These are phyloP conservation scores for Ptiloglossa arizonensis DNA, from an alignment of 1,140 invertebrate genomes.

Conservation along the genomic window DNA sequence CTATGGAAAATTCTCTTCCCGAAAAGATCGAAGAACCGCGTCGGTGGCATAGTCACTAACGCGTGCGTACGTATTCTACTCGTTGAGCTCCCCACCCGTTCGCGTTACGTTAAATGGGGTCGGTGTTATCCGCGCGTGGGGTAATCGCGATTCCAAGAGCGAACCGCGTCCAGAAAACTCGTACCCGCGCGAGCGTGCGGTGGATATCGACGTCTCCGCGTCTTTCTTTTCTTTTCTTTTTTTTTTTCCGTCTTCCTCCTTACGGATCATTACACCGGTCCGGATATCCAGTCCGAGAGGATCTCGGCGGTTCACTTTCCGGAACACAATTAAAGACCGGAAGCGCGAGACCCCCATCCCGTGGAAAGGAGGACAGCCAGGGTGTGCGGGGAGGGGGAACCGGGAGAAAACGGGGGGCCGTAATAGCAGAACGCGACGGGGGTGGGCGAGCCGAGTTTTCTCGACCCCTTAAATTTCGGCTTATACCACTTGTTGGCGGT, in stretches of 20 bases:
- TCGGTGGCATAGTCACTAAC: no score
- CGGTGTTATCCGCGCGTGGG: neutral
- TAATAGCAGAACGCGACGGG: constrained; percentile 47
- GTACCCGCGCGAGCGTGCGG: constrained; percentile 16
- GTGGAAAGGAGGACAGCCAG: neutral
- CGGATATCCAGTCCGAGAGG: constrained; percentile 63
- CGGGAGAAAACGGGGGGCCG: neutral
- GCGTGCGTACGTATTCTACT: no score
- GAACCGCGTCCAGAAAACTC: constrained; percentile 3
- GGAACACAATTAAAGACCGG: constrained; percentile 66
- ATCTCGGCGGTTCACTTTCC: constrained; percentile 61
- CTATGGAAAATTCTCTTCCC: no score
- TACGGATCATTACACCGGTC: constrained; percentile 57
- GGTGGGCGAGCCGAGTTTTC: constrained; percentile 55
- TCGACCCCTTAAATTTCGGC: constrained; percentile 75
- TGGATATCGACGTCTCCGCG: constrained; percentile 30
- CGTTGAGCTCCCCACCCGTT: no score
- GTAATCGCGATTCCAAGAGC: constrained; percentile 21
- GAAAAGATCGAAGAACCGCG: no score
- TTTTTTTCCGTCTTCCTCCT: constrained; percentile 44
- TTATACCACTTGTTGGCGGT: constrained; percentile 76
- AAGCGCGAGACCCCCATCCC: constrained; percentile 58
- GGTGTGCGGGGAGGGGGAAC: neutral
- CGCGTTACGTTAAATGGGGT: neutral
- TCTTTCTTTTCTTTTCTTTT: neutral